Evolutionary conservation across 1,140 invertebrate genomes (phyloP), one percentile per base, ranked within the genome.

Genomic region (Choristoneura fumiferana): DNA sequence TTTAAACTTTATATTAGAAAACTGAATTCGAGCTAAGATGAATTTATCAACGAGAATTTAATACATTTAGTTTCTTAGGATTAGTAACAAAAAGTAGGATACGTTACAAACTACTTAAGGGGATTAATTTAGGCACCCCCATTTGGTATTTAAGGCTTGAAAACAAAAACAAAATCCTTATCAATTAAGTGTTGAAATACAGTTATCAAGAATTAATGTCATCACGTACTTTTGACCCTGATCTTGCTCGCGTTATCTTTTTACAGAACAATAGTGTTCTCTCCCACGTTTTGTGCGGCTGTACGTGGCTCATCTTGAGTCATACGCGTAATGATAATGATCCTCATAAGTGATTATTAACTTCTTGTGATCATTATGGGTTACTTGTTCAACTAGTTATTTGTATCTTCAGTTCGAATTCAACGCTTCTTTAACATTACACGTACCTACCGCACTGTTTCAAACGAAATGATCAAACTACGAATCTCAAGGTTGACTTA

Each of bases 251-350:
- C 15, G 54, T 63, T 70, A 72, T 67, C 62, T 63, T 38, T 18
- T 60, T 35, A n/a, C 66, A 60, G 59, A 60, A 78, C 73, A 77
- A 76, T 76, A 64, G 52, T 68, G 71, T 58, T 36, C 33, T 53
- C 65, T 78, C 81, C 58, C 82, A 83, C 78, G 78, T 85, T 84
- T 83, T 85, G 83, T 66, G 78, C 22, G n/a, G 53, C 63, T 40
- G 61, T 63, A 62, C 58, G 56, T 64, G 60, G 34, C 43, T 2
- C 36, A 40, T 66, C 22, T 29, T 65, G 55, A 55, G 64, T 72
- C 61, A 63, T 67, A 65, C 62, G 36, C 57, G 57, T 70, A 68
- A 71, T 62, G 76, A 76, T 78, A 71, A 73, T 56, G 56, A 74
- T 69, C 67, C 22, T 40, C 34, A 29, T 60, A 59, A 61, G 40